Percentiles rank a stretch among this genome's conserved stretches.
Conservation (phyloP, 2,797 vertebrate species). For the Chromobotia macracanthus region DNA sequence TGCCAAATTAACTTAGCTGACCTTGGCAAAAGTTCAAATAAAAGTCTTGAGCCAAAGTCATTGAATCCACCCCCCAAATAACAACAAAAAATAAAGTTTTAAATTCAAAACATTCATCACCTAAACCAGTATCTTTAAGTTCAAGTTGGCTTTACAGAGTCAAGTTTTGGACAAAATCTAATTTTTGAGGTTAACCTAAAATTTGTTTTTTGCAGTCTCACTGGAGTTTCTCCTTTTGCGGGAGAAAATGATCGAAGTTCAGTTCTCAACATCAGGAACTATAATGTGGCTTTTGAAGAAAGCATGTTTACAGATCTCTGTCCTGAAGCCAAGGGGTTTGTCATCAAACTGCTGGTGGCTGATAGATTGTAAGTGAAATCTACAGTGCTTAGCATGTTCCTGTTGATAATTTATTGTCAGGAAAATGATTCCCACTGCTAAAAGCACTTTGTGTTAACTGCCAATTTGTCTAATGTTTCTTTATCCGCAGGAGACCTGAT, state of each 20-base stretch:
- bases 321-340: constrained; percentile 91
- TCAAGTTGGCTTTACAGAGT: not conserved
- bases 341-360: constrained; percentile 93
- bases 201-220: constrained; percentile 78
- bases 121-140: not conserved
- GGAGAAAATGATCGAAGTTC: constrained; percentile 94
- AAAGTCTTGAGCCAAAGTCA: not conserved
- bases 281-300: constrained; percentile 95
- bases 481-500: constrained; percentile 85
- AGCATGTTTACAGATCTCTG: constrained; percentile 91
- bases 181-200: not conserved
- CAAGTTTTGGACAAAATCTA: not conserved
- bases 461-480: constrained; percentile 25
- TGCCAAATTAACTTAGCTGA: not conserved
- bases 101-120: not conserved
- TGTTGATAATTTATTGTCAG: constrained; percentile 6
- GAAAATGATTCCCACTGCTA: constrained; percentile 30
- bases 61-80: not conserved
- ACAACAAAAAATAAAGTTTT: not conserved
- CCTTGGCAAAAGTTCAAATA: not conserved
- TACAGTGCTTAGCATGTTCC: not conserved
- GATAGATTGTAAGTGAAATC: constrained; percentile 87
- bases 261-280: constrained; percentile 92
- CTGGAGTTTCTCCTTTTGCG: constrained; percentile 94
- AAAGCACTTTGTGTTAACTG: constrained; percentile 29